phyloP scores from a whole-genome alignment of 1,140 invertebrate genomes.

The Ceratitis capitata region DNA sequence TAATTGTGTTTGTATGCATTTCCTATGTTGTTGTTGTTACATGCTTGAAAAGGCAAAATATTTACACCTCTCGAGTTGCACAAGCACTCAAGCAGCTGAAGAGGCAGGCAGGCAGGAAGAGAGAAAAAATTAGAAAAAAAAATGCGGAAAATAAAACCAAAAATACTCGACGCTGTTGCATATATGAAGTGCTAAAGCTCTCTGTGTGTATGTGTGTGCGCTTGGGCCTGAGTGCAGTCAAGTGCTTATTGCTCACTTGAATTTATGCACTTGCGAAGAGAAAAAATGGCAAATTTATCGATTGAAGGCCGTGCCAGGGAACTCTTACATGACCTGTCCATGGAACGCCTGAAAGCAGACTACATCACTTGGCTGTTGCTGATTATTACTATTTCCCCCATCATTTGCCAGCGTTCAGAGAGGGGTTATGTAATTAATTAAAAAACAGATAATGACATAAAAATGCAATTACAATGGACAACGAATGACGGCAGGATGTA shows the following conservation, averaged over 20 bases:
- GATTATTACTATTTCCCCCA: too few species aligned
- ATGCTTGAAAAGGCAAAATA: slow-evolving; percentile 31
- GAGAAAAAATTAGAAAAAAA: not conserved
- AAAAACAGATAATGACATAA: slow-evolving; percentile 26
- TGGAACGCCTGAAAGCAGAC: not conserved
- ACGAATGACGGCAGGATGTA: not conserved
- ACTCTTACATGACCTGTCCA: not conserved
- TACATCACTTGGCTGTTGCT: not conserved
- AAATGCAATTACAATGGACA: not conserved
- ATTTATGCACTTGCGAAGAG: not conserved
- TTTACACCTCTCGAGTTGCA: slow-evolving; percentile 8
- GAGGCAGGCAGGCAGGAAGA: not conserved
- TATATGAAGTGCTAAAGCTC: not conserved
- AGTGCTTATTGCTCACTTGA: not conserved
- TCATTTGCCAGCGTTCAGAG: not conserved
- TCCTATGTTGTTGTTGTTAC: slow-evolving; percentile 8
- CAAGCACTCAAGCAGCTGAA: slow-evolving; percentile 8
- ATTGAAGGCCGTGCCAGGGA: not conserved
- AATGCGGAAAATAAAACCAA: not conserved
- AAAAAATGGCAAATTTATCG: slow-evolving; percentile 30
- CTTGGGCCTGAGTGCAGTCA: not conserved
- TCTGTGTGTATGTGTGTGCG: not conserved
- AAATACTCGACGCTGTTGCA: not conserved
- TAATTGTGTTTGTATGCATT: not conserved
- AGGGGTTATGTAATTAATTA: slow-evolving; percentile 18